Evolutionary conservation across 92 coral and sea anemone genomes (phyloP), one percentile per base, ranked within the genome.

Genomic region (Paragorgia papillata): DNA sequence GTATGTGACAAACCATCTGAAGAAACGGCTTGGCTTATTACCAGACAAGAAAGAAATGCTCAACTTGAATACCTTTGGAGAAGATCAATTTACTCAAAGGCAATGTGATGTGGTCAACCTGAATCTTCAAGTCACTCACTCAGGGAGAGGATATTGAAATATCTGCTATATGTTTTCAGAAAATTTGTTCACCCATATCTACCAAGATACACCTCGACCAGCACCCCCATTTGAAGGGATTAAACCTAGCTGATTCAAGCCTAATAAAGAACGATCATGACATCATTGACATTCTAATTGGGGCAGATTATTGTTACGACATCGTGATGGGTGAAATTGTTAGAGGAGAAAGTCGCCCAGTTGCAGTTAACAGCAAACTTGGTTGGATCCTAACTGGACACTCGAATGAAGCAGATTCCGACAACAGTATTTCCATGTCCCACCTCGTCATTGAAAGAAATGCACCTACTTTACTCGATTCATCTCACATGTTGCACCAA

Each of bases 1-100:
- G 57, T 88, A 85, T 60, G 73, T 85, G 41, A 87, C 88, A 1
- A 68, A 86, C 15, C 80, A 54, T 27, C 61, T 86, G 33, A 63
- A 74, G 56, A 37, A 66, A 10, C 62, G 56, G 40, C 81, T 86
- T 35, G 65, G 83, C 27, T 62, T 88, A 12, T 66, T 35, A 32
- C 40, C 84, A 7, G 17, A 46, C 17, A 50, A 35, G 34, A 80
- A 69, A 3, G 86, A 80, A 82, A 86, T 67, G 15, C 55, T 86
- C 9, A 73, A 77, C 20, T 82, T 82, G 6, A 86, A 86, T 54
- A 82, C 84, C 9, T 82, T 86, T 64, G 84, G 77, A 34, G 74
- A 26, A 56, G 30, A 17, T 17, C 28, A 17, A 28, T 56, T 56
- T 31, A 56, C 28, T 1, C 64, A 59, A 27, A 61, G 59, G 41